phyloP scores from a whole-genome alignment of 2,113 vertebrate species.

The Charina bottae region DNA sequence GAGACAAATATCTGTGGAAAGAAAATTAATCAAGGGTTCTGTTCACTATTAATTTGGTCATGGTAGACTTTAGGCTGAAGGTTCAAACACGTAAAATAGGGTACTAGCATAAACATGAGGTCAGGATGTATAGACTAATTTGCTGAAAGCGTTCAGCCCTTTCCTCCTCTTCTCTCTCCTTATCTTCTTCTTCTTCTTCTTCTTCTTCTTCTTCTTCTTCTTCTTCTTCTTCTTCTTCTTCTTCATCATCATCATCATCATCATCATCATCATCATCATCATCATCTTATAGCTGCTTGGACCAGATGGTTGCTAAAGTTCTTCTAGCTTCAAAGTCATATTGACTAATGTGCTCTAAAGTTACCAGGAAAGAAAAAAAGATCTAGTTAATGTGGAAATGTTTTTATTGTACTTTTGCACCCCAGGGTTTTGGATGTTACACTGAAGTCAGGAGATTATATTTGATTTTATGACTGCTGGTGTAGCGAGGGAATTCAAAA shows the following conservation, averaged over 20 bases:
- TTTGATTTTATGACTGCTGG: background rate
- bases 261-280: slow-evolving; percentile 25
- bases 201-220: slow-evolving; percentile 1
- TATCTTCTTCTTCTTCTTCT: background rate
- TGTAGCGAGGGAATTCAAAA: background rate
- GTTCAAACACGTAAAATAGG: background rate
- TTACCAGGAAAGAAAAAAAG: background rate
- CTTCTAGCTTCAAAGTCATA: background rate
- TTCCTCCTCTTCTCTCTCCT: slow-evolving; percentile 5
- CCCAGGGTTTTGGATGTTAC: background rate
- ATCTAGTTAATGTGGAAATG: background rate
- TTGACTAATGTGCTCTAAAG: background rate
- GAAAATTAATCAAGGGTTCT: background rate
- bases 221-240: background rate
- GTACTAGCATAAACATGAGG: background rate
- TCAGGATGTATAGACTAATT: background rate
- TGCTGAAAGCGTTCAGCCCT: slow-evolving; percentile 22
- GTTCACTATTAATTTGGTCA: background rate
- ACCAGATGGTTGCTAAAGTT: background rate
- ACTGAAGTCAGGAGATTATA: too few species aligned
- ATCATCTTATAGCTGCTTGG: background rate
- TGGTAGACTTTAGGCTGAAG: background rate
- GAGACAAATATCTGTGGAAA: background rate
- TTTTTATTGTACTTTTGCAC: background rate
- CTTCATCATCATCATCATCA: too few species aligned